A percentile compares a stretch with the other conserved stretches of the same genome.
Evolutionary conservation across 2,113 vertebrate genomes (phyloP).

Genomic region (Gasterosteus nipponicus): DNA sequence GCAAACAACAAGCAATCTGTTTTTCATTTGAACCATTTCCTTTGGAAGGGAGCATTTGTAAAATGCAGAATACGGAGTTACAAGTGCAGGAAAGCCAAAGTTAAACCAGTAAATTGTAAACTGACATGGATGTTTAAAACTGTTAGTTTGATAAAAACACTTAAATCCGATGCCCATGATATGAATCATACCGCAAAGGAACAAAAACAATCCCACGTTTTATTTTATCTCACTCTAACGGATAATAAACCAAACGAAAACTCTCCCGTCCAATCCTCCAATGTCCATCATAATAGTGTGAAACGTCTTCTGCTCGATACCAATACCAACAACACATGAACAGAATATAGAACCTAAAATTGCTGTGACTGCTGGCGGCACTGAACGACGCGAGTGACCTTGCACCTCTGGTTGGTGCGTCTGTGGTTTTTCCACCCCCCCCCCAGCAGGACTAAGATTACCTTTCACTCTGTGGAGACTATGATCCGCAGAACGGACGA

Average conservation of each 20-base stretch:
- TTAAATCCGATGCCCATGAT: not conserved
- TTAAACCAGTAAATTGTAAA: slow-evolving; percentile 11
- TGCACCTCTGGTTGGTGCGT: slow-evolving; percentile 26
- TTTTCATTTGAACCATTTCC: not conserved
- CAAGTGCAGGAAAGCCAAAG: not conserved
- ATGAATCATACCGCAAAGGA: not conserved
- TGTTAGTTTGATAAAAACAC: not conserved
- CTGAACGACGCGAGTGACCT: slow-evolving; percentile 27
- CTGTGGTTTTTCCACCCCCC: slow-evolving; percentile 56
- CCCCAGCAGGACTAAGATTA: slow-evolving; percentile 55
- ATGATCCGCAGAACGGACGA: slow-evolving; percentile 59
- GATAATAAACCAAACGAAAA: not conserved
- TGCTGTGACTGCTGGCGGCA: slow-evolving; percentile 31
- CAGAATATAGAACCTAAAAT: slow-evolving; percentile 30
- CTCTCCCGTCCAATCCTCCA: slow-evolving; percentile 5
- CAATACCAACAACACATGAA: slow-evolving; percentile 1
- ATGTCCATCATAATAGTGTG: slow-evolving; percentile 18
- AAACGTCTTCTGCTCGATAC: not conserved
- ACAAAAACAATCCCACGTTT: not conserved
- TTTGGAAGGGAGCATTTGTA: not conserved
- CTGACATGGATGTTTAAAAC: not conserved
- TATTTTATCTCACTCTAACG: not conserved
- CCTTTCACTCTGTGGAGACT: slow-evolving; percentile 61
- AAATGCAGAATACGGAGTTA: not conserved
- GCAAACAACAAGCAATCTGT: not conserved